Evolutionary conservation across 2,113 vertebrate species (phyloP), one percentile per base, ranked within the genome.

Genomic region (Callithrix jacchus): DNA sequence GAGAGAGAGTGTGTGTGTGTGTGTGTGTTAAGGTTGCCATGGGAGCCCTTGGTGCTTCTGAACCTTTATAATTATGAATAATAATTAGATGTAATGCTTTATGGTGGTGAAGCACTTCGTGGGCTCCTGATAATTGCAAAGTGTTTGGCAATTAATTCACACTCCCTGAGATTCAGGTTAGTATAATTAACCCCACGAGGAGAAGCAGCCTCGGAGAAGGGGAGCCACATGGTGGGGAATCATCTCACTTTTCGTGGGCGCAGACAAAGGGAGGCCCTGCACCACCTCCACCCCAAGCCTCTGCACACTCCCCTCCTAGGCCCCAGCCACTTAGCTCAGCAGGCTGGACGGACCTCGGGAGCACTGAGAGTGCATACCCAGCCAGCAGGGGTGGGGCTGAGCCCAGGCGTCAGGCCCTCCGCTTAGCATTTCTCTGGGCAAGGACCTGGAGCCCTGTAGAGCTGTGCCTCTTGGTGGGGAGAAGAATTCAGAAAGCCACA

Each of bases 31-130:
- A 94, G 85, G 97, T 97, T 98, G 95, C 95, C 90, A 97, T 81
- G 97, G 97, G 96, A 96, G 96, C 79, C 77, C 27, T 83, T 58
- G 49, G 76, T 82, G 84, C 87, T 56, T 84, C 81, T 56, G 80
- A 94, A 79, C 71, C 94, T 97, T 96, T 95, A 93, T 93, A 88
- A 92, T 98, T 93, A 96, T 92, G 97, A 97, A 94, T 96, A 97
- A 93, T 95, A 96, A 98, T 98, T 97, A 97, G 81, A 88, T 45
- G 92, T 58, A 74, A 94, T 96, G 77, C 93, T 97, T 96, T 96
- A 91, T 16, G 42, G 77, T 49, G 23, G 49, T 52, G 23, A 95
- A 92, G 82, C 14, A 91, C 77, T 91, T 97, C 6, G 0, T 79
- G 86, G 70, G 73, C 92, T 96, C 87, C 89, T 93, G 95, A 92